Percentiles rank a stretch among this genome's conserved stretches.
Conservation (phyloP, 2,888 invertebrate genomes). For the Dolichomitus sp. region DNA sequence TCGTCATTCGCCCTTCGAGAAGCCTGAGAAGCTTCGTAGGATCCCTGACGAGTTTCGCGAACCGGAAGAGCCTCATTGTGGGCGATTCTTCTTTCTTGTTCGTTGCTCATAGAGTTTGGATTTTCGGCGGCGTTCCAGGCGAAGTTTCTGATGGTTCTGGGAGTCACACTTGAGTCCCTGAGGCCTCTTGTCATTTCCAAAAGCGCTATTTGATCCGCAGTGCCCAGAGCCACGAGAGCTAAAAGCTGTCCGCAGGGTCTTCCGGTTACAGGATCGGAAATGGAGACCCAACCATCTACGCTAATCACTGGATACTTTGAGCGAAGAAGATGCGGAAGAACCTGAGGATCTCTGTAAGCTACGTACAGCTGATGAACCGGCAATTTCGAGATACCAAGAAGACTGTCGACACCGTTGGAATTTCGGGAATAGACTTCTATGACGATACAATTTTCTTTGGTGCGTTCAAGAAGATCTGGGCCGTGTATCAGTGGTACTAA, state of each 20-base stretch:
- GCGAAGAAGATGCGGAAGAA: slow-evolving; percentile 87
- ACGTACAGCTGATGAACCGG: slow-evolving; percentile 89
- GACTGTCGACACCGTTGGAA: slow-evolving; percentile 79
- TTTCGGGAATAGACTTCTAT: slow-evolving; percentile 87
- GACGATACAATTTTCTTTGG: slow-evolving; percentile 88
- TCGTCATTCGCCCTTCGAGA: slow-evolving; percentile 4
- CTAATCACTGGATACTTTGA: slow-evolving; percentile 89
- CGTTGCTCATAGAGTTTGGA: background rate
- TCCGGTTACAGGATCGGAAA: slow-evolving; percentile 86
- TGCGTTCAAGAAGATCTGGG: slow-evolving; percentile 87
- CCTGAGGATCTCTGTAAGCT: slow-evolving; percentile 88
- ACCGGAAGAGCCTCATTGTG: background rate
- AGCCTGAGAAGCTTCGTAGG: slow-evolving; percentile 1
- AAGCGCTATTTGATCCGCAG: slow-evolving; percentile 88
- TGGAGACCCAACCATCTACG: slow-evolving; percentile 88
- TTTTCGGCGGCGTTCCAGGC: slow-evolving; percentile 29
- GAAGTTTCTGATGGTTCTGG: slow-evolving; percentile 48
- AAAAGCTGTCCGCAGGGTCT: slow-evolving; percentile 87
- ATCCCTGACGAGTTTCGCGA: slow-evolving; percentile 18
- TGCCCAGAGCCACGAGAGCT: slow-evolving; percentile 88
- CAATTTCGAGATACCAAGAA: slow-evolving; percentile 87
- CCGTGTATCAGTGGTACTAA: slow-evolving; percentile 88
- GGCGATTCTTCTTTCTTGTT: background rate
- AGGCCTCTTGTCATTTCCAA: slow-evolving; percentile 86
- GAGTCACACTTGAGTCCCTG: slow-evolving; percentile 70